Percentiles rank a stretch among this genome's conserved stretches.
These are phyloP conservation scores for Vanessa tameamea DNA, from an alignment of 1,140 invertebrate species.

Conservation along the genomic window DNA sequence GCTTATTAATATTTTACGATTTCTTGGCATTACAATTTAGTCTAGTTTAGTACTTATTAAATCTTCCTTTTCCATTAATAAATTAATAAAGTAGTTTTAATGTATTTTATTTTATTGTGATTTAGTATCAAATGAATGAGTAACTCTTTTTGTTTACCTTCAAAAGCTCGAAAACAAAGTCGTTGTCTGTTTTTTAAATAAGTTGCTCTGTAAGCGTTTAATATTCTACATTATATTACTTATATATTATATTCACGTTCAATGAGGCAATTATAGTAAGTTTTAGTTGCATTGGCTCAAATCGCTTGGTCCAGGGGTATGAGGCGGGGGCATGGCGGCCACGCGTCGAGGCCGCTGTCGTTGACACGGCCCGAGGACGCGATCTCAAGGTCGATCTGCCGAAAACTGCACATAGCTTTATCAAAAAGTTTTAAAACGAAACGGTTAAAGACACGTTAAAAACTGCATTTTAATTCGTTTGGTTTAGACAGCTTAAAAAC, in stretches of 20 bases:
- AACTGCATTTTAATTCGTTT: neutral
- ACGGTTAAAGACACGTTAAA: constrained; percentile 11
- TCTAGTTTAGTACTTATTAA: too few species aligned
- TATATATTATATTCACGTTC: neutral
- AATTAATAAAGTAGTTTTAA: too few species aligned
- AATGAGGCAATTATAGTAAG: constrained; percentile 13
- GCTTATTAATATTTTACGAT: too few species aligned
- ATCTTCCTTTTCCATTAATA: too few species aligned
- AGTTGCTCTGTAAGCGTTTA: too few species aligned
- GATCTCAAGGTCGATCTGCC: constrained; percentile 67
- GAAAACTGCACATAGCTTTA: constrained; percentile 42
- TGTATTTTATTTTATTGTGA: too few species aligned
- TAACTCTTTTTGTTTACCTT: too few species aligned
- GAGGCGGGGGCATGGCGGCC: constrained; percentile 29
- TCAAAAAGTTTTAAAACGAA: constrained; percentile 13
- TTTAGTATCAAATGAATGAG: too few species aligned
- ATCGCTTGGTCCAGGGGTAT: constrained; percentile 24
- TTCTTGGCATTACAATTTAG: too few species aligned
- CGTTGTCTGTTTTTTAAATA: too few species aligned
- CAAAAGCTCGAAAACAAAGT: too few species aligned
- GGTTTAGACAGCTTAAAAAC: too few species aligned
- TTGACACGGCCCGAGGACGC: constrained; percentile 71
- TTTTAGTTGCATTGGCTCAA: constrained; percentile 29
- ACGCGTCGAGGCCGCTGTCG: constrained; percentile 59
- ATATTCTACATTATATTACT: neutral